Percentiles rank a stretch among this genome's conserved stretches.
These are phyloP conservation scores for Orchestes rusci DNA, from an alignment of 2,888 invertebrate species.

Conservation along the genomic window DNA sequence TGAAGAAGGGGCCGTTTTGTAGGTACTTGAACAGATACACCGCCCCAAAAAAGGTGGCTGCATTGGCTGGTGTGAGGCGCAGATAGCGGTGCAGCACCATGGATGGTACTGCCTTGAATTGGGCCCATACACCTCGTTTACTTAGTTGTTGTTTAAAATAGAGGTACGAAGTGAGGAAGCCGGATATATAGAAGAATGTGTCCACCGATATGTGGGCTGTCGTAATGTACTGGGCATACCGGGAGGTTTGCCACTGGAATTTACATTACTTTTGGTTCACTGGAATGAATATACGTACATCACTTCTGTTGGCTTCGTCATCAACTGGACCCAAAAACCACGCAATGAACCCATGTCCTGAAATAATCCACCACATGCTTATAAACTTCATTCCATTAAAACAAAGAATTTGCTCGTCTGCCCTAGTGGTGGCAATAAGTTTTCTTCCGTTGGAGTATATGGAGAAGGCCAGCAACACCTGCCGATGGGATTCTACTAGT, in stretches of 20 bases:
- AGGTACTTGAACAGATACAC: constrained; percentile 15
- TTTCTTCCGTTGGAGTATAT: constrained; percentile 32
- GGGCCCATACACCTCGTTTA: constrained; percentile 17
- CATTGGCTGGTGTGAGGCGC: constrained; percentile 23
- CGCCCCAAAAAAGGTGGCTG: constrained; percentile 10
- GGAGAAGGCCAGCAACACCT: constrained; percentile 29
- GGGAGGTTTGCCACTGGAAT: constrained; percentile 39
- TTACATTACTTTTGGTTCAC: too few relatives aligned
- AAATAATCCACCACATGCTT: constrained; percentile 37
- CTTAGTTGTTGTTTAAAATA: constrained; percentile 35
- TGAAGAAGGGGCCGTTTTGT: constrained; percentile 14
- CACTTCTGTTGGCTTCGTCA: too few relatives aligned
- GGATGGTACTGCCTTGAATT: constrained; percentile 23
- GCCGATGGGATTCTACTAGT: too few relatives aligned
- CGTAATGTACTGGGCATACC: constrained; percentile 31
- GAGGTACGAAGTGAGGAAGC: constrained; percentile 49
- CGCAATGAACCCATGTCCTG: constrained; percentile 29
- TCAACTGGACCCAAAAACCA: constrained; percentile 20
- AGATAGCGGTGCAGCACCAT: constrained; percentile 29
- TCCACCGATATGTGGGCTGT: constrained; percentile 54
- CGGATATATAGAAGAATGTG: constrained; percentile 58
- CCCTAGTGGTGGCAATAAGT: constrained; percentile 29
- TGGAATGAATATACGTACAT: too few relatives aligned
- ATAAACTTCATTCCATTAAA: constrained; percentile 34
- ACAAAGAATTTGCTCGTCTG: constrained; percentile 31